These are phyloP conservation scores for Chouioia cunea DNA, from an alignment of 2,888 invertebrate species.

Conservation along the genomic window DNA sequence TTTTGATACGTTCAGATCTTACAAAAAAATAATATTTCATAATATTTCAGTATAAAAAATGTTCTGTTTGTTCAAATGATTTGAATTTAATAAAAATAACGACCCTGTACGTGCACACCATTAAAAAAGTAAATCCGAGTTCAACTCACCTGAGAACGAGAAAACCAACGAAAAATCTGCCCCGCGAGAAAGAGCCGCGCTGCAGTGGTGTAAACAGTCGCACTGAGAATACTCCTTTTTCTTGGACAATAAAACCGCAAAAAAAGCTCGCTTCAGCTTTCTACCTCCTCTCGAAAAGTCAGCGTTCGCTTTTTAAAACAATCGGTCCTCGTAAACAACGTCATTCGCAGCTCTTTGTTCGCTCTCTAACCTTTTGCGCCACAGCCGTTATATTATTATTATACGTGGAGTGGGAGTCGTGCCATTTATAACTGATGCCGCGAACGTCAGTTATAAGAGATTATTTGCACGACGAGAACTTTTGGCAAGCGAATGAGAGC, in stretches of 20 bases:
- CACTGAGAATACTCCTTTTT: conserved; percentile 52
- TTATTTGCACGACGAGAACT: too few relatives aligned
- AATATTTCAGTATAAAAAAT: too few relatives aligned
- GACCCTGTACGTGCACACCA: too few relatives aligned
- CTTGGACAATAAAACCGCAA: conserved; percentile 50
- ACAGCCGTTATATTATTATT: conserved; percentile 34
- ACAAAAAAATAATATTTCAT: too few relatives aligned
- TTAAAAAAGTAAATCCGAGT: too few relatives aligned
- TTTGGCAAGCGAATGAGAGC: too few relatives aligned
- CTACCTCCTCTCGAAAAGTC: conserved; percentile 17
- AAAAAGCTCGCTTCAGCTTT: not conserved
- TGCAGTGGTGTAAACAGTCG: conserved; percentile 53
- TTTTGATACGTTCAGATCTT: too few relatives aligned
- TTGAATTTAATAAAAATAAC: too few relatives aligned
- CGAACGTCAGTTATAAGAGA: conserved; percentile 27
- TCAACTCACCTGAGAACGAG: not conserved
- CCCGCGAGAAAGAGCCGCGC: not conserved
- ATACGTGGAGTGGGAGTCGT: conserved; percentile 21
- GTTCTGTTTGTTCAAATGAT: too few relatives aligned
- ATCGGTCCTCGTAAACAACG: conserved; percentile 60
- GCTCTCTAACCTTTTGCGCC: conserved; percentile 51
- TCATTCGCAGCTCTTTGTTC: conserved; percentile 59
- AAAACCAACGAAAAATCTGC: conserved; percentile 29
- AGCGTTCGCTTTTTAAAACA: conserved; percentile 56
- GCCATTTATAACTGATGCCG: conserved; percentile 24